phyloP scores from a whole-genome alignment of 2,888 invertebrate genomes.

The Marronus borbonicus region DNA sequence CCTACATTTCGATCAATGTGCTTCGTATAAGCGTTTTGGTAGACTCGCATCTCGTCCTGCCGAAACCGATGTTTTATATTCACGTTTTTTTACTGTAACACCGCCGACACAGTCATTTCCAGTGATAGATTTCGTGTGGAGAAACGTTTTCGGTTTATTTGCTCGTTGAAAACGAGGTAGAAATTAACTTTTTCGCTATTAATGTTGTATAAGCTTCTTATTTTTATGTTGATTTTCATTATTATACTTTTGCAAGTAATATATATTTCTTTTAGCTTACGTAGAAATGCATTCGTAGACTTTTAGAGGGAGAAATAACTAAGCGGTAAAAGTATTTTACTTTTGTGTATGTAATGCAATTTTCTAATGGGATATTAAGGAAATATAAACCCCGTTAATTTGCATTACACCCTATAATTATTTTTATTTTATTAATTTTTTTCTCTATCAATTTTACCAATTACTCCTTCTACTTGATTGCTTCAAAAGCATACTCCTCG shows the following conservation, averaged over 20 bases:
- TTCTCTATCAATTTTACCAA: no score
- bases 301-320: no score
- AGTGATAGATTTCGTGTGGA: constrained; percentile 46
- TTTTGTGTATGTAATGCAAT: no score
- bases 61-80: constrained; percentile 30
- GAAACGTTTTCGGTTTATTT: constrained; percentile 45
- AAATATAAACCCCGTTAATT: no score
- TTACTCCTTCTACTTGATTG: no score
- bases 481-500: no score
- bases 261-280: no score
- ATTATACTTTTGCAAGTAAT: background rate
- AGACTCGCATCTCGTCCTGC: constrained; percentile 54
- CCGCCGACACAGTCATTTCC: background rate
- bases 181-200: constrained; percentile 12
- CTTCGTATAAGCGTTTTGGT: constrained; percentile 53
- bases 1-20: constrained; percentile 68
- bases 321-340: no score
- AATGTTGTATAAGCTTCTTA: background rate
- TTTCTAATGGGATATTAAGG: no score
- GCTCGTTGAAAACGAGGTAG: constrained; percentile 53
- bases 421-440: no score
- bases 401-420: no score
- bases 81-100: constrained; percentile 14
- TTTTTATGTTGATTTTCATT: constrained; percentile 1
- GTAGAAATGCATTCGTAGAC: no score